Evolutionary conservation across 2,888 invertebrate species (phyloP).

Genomic region (Ophonus ardosiacus): DNA sequence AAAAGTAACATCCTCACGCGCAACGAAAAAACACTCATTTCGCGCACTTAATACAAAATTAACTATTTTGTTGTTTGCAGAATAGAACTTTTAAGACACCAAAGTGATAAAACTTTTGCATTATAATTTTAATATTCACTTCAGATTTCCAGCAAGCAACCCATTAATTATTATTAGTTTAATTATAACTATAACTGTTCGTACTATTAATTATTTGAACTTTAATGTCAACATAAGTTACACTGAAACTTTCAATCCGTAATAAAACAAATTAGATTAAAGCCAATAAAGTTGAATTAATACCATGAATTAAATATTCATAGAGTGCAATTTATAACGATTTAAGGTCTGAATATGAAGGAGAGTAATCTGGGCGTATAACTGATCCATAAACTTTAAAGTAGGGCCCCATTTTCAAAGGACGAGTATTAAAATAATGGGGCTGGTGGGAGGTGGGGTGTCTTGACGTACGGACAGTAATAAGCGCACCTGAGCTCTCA

Average conservation of each 20-base stretch:
- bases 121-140: no score
- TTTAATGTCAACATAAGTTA: neutral
- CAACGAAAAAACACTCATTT: no score
- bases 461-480: neutral
- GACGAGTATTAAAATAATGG: constrained; percentile 38
- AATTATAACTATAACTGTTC: neutral
- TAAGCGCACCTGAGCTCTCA: neutral
- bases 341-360: constrained; percentile 39
- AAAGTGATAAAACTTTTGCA: no score
- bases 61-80: no score
- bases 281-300: constrained; percentile 23
- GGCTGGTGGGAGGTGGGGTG: neutral
- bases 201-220: neutral
- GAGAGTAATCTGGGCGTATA: constrained; percentile 20
- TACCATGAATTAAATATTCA: constrained; percentile 28
- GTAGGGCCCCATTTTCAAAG: neutral
- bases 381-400: constrained; percentile 47
- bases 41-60: no score
- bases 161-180: no score
- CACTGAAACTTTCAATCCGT: neutral
- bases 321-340: constrained; percentile 45
- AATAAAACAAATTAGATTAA: constrained; percentile 12
- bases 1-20: no score
- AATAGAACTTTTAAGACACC: no score
- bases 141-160: no score